These are phyloP conservation scores for Acrobasis repandana DNA, from an alignment of 2,888 invertebrate species.

Conservation along the genomic window DNA sequence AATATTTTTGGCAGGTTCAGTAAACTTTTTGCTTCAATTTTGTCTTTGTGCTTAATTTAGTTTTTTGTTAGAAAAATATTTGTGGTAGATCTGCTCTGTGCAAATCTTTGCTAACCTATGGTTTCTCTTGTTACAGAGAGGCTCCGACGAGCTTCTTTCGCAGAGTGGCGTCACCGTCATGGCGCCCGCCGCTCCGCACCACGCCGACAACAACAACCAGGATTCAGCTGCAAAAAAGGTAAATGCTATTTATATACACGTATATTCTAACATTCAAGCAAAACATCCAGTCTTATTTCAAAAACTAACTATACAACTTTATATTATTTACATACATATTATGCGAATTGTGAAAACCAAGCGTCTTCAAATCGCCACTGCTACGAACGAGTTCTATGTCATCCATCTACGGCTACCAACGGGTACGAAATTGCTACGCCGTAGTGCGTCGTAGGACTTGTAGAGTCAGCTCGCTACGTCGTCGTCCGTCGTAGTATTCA, in stretches of 20 bases:
- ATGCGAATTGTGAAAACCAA: no score
- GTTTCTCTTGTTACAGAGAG: conserved; percentile 87
- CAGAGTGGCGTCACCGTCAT: conserved; percentile 97
- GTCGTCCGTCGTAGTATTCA: no score
- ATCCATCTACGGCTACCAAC: no score
- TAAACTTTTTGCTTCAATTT: not conserved
- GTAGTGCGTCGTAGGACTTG: not conserved
- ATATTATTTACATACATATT: no score
- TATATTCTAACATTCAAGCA: not conserved
- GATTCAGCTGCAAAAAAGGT: conserved; percentile 97
- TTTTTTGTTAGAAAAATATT: no score
- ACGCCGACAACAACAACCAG: conserved; percentile 96
- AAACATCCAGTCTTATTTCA: not conserved
- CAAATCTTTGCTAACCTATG: not conserved
- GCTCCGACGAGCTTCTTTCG: conserved; percentile 98
- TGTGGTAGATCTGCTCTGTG: not conserved
- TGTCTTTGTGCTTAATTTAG: no score
- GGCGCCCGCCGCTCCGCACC: conserved; percentile 94
- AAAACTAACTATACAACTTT: not conserved
- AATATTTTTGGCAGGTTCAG: not conserved
- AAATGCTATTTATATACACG: conserved; percentile 46
- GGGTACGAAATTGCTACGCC: conserved; percentile 7
- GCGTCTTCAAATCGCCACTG: not conserved
- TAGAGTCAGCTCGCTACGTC: no score
- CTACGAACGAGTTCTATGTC: not conserved